phyloP scores from a whole-genome alignment of 1,140 invertebrate species.

The Saccostrea cuccullata region DNA sequence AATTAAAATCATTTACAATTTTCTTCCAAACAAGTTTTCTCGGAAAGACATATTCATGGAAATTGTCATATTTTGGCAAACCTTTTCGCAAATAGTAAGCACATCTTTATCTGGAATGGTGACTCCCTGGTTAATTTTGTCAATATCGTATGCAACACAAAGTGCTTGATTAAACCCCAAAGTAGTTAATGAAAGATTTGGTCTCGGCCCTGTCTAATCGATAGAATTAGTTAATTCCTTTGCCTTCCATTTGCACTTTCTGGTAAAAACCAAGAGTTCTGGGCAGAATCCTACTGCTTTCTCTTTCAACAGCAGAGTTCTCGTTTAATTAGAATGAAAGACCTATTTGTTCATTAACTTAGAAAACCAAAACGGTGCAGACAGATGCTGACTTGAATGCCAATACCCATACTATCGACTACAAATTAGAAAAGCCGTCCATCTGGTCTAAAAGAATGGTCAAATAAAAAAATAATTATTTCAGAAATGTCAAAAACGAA shows the following conservation, averaged over 20 bases:
- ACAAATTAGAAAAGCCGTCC: background rate
- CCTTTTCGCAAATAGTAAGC: background rate
- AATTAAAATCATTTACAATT: no score
- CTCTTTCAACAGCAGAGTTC: constrained; percentile 52
- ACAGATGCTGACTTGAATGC: background rate
- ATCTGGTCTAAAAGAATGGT: background rate
- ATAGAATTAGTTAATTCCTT: constrained; percentile 39
- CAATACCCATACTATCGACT: background rate
- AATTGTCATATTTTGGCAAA: no score
- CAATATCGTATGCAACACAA: constrained; percentile 54
- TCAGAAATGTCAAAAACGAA: constrained; percentile 32
- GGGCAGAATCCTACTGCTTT: constrained; percentile 44
- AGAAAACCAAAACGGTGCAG: constrained; percentile 33
- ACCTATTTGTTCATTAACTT: constrained; percentile 59
- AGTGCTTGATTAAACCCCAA: constrained; percentile 58
- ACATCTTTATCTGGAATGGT: background rate
- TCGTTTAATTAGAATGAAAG: constrained; percentile 60
- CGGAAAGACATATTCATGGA: no score
- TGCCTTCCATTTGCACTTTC: constrained; percentile 46
- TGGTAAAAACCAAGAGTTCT: constrained; percentile 32
- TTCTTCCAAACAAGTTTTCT: no score
- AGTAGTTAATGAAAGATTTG: constrained; percentile 52
- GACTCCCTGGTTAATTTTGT: constrained; percentile 52
- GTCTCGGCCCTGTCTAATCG: constrained; percentile 25
- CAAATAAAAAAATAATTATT: background rate